Base-by-base conservation (phyloP, 1,140 invertebrate genomes). In the Temnothorax nylanderi region DNA sequence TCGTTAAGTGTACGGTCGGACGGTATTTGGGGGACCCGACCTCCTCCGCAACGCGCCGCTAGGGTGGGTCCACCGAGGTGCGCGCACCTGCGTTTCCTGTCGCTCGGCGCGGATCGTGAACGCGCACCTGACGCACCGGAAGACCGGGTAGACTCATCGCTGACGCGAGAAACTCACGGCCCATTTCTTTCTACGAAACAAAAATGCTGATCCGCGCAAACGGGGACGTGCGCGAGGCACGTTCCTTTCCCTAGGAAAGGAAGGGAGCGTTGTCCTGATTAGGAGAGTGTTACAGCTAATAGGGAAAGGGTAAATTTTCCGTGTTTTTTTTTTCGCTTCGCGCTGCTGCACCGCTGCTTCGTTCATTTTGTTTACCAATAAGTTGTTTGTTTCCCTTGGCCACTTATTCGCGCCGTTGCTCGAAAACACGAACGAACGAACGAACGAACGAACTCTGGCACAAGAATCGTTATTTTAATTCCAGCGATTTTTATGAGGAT, bases 61-160 rank as follows among this genome's bases (percentile, higher is more conserved):
- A 90, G 88, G 80, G 86, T 88, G 89, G 62, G 65, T 86, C 69
- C 56, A 89, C 26, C 65, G 56, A 34, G 37, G 60, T 62, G 80
- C 90, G 56, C 71, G 76, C 92, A 93, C 92, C 92, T 93, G 92
- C 90, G 89, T 90, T 92, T 93, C 92, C 92, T 91, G 91, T 88
- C 87, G 77, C 26, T 67, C 75, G 56, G 41, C 69, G 56, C 67
- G 44, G 56, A 76, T 65, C 75, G 72, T 77, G 84, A 62, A 84
- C 76, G 78, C 81, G 74, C 91, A 91, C 90, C 90, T 91, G 90
- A 91, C 88, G 18, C 49, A 84, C 77, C 80, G 86, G 89, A 89
- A 89, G 78, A 85, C 86, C 77, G 75, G 86, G 89, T 88, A 91
- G 78, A 85, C 86, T 34, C 58, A 51, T 72, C 77, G 32, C 56